Conservation (phyloP, 2,113 vertebrate genomes). For the Stegostoma tigrinum region DNA sequence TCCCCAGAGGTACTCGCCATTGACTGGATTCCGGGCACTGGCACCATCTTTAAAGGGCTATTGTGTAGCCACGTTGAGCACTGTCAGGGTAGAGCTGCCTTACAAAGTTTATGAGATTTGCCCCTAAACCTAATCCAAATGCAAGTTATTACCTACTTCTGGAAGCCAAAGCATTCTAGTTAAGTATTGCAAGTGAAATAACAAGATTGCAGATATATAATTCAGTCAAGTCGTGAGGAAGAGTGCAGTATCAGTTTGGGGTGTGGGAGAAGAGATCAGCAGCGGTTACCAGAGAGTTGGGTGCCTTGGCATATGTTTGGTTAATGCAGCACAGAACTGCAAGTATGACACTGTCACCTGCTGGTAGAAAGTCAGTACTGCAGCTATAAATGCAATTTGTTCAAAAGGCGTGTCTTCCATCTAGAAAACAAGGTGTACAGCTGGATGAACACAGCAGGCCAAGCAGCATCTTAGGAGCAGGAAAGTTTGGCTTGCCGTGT, state of each 20-base stretch:
- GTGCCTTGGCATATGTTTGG: not conserved
- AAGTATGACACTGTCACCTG: constrained; percentile 1
- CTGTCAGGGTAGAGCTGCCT: too few species aligned
- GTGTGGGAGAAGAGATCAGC: not conserved
- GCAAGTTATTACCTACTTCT: not conserved
- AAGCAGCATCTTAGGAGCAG: too few species aligned
- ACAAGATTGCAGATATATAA: not conserved
- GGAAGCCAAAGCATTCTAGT: not conserved
- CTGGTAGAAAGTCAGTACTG: not conserved
- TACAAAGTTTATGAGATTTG: too few species aligned
- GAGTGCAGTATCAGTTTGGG: not conserved
- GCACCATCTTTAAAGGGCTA: too few species aligned
- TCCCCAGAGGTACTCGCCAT: too few species aligned
- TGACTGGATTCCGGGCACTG: too few species aligned
- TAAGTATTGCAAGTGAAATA: not conserved
- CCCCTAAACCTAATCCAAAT: not conserved
- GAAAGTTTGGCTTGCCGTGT: too few species aligned
- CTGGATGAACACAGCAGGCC: too few species aligned
- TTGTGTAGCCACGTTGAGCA: too few species aligned
- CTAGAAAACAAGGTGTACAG: too few species aligned
- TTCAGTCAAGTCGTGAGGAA: not conserved
- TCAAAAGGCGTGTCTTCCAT: not conserved
- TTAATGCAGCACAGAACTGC: not conserved
- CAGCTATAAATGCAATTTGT: not conserved
- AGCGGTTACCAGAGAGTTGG: not conserved